A percentile compares a stretch with the other conserved stretches of the same genome.
phyloP scores from a whole-genome alignment of 2,113 vertebrate species.

The Dasyornis broadbenti region DNA sequence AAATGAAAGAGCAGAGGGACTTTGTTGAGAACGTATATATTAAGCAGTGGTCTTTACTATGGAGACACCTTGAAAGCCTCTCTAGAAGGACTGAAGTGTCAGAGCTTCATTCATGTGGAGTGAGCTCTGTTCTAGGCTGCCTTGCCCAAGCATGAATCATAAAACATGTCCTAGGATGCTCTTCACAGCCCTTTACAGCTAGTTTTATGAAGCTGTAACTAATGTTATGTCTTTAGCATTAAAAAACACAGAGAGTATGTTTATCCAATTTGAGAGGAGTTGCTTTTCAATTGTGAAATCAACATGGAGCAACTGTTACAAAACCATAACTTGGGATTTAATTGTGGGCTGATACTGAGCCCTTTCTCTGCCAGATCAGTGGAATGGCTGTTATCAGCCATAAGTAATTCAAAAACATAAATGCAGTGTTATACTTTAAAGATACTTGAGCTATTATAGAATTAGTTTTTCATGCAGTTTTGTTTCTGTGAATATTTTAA shows the following conservation, averaged over 20 bases:
- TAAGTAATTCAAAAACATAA: background rate
- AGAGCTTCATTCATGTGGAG: background rate
- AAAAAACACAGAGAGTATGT: background rate
- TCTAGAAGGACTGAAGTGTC: background rate
- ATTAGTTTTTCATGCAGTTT: background rate
- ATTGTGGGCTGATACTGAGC: background rate
- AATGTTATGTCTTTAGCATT: background rate
- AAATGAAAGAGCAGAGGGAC: background rate
- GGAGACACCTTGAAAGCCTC: background rate
- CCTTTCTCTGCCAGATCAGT: background rate
- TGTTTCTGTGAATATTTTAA: background rate
- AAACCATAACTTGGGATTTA: background rate
- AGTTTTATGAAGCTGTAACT: background rate
- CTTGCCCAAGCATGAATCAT: background rate
- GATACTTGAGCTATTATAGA: background rate
- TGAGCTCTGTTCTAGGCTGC: background rate
- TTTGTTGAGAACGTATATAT: fast-evolving
- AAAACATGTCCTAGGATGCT: background rate
- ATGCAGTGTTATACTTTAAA: background rate
- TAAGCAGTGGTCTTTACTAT: background rate
- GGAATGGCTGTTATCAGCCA: background rate
- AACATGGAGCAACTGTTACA: background rate
- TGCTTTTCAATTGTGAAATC: background rate
- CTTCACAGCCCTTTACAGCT: background rate
- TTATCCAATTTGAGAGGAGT: background rate